Conservation (phyloP, 2,113 vertebrate species). For the Prolemur simus region DNA sequence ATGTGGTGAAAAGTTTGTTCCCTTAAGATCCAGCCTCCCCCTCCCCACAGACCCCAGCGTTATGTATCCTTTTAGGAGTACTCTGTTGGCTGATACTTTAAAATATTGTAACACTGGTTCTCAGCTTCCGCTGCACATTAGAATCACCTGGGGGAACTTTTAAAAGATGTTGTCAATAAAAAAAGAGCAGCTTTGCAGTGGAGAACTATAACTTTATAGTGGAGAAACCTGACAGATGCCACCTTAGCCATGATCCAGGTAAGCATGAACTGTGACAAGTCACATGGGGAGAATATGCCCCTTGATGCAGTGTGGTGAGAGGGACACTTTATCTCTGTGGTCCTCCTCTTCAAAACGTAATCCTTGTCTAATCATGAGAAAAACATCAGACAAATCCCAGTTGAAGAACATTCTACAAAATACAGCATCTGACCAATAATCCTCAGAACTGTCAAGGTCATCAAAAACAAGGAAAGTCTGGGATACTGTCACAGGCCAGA, state of each 20-base stretch:
- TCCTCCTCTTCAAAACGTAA: not conserved
- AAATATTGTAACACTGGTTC: not conserved
- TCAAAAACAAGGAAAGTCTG: not conserved
- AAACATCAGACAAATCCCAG: not conserved
- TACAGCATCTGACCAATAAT: not conserved
- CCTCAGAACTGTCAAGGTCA: not conserved
- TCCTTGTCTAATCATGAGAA: not conserved
- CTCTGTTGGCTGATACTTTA: not conserved
- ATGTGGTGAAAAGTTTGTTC: not conserved
- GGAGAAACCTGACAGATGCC: not conserved
- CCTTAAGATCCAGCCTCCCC: not conserved
- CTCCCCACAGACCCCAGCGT: too few relatives aligned
- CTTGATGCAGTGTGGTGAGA: not conserved
- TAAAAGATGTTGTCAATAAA: not conserved
- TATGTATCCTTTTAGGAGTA: not conserved
- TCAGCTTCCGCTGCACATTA: not conserved
- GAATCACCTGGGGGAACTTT: not conserved
- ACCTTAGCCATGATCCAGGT: not conserved
- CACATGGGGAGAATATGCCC: too few relatives aligned
- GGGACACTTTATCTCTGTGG: not conserved
- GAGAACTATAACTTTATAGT: not conserved
- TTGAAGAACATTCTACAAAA: not conserved
- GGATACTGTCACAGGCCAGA: not conserved
- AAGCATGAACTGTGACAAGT: fast-evolving
- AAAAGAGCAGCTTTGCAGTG: not conserved